A percentile compares a stretch with the other conserved stretches of the same genome.
These are phyloP conservation scores for Noctua janthina DNA, from an alignment of 2,888 invertebrate species.

Conservation along the genomic window DNA sequence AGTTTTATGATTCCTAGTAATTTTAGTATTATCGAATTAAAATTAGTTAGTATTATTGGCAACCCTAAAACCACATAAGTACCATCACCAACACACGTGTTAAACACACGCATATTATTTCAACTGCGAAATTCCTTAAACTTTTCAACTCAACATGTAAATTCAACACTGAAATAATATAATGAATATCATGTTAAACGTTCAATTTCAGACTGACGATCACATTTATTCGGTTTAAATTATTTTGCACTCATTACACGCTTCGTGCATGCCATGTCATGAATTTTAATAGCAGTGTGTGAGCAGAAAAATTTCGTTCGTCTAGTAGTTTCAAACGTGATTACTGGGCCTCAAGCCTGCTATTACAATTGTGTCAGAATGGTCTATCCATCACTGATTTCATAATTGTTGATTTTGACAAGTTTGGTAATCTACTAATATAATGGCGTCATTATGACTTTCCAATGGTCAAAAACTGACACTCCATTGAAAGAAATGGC, in stretches of 20 bases:
- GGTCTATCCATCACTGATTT: no score
- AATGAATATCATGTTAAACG: conserved; percentile 54
- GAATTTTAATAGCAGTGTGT: conserved; percentile 32
- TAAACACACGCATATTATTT: conserved; percentile 21
- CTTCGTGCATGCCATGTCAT: conserved; percentile 36
- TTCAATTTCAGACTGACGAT: conserved; percentile 50
- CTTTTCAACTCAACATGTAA: conserved; percentile 55
- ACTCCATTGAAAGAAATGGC: no score
- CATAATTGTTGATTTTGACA: no score
- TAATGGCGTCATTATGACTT: no score
- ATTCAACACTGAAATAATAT: conserved; percentile 39
- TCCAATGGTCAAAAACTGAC: no score
- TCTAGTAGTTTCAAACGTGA: not conserved
- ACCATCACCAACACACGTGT: conserved; percentile 26
- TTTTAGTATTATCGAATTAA: not conserved
- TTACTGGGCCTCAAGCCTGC: not conserved
- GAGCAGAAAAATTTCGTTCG: conserved; percentile 3
- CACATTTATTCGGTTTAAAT: conserved; percentile 50
- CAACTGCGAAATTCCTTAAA: conserved; percentile 36
- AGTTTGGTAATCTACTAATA: no score
- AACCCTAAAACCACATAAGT: conserved; percentile 12
- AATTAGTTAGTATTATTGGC: not conserved
- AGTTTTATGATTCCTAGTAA: not conserved
- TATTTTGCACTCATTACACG: conserved; percentile 55
- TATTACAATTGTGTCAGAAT: no score